Evolutionary conservation across 2,888 invertebrate genomes (phyloP), one percentile per base, ranked within the genome.

Genomic region (Drosophila siamana): DNA sequence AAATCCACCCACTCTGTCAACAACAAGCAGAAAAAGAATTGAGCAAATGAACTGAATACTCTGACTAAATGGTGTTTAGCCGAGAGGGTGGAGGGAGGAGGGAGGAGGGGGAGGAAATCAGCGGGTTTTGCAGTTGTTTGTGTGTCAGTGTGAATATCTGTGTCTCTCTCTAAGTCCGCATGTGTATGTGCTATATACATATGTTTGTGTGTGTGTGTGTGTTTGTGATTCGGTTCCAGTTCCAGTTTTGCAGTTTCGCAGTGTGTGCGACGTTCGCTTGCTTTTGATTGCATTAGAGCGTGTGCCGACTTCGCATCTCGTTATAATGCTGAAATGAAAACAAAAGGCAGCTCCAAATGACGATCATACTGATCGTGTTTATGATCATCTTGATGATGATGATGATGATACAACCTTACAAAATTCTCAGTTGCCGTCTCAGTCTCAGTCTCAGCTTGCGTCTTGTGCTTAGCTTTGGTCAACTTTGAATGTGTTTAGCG

Each of bases 401-500:
- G 62, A 70, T 82, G 86, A 84, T 83, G 84, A 84, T 86, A 82
- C 81, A 83, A 86, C 79, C 83, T 83, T 83, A 83, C 82, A 83
- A 83, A 86, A 86, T 86, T 86, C 82, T 86, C 82, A 54, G 70
- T 70, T 65, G 65, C 61, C 41, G 61, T 77, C 78, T 55, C 67
- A 51, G 67, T 77, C 86, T 66, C 68, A 54, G 78, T 73, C 72
- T 66, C 68, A 54, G 78, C 69, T 69, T 66, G 65, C 63, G 70
- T 67, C 59, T 57, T 62, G 73, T 41, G 74, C 44, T 74, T 74
- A 78, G 78, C 64, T 77, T 78, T 74, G 74, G 78, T 64, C 80
- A 86, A 86, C 88, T 85, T 85, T 86, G 88, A 85, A 86, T 88
- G 85, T 77, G 85, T 77, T 88, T 88, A 86, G 88, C 84, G 88